Base-by-base conservation (phyloP, 1,140 invertebrate genomes). In the Ephestia elutella region DNA sequence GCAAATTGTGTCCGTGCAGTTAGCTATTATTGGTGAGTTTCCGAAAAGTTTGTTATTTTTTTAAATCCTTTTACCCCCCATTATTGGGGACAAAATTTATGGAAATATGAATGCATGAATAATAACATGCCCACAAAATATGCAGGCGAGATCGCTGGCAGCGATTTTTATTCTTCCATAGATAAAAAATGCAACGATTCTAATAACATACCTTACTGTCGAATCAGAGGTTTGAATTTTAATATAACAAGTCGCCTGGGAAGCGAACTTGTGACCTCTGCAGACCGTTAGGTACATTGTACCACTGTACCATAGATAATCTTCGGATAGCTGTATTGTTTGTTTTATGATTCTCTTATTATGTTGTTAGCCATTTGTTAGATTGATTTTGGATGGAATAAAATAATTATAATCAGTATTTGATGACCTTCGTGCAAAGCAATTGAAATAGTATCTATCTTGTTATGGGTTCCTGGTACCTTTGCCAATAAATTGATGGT, bases 201-300 rank as follows among this genome's bases (percentile, higher is more conserved):
- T 15, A 17, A 17, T 44, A 15, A 15, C 10, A 44, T 44, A 44
- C 2, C 3, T n/a, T 5, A 44, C 38, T 44, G 38, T 44, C 38
- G n/a, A 44, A 44, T 44, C 38, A 15, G 38, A n/a, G 13, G 38
- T 44, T 30, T 28, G 19, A 21, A 54, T 25, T 30, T 28, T 28
- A 54, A n/a, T n/a, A n/a, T n/a, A n/a, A 54, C 51, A 5, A 21
- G 21, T 10, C 11, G 21, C 51, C 51, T 54, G 51, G 25, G 51
- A 51, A 54, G 51, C 28, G 51, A 54, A 54, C 51, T 15, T 18
- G 51, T 21, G 51, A 54, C 51, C 51, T 28, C 51, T 13, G 9
- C 51, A 15, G 25, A 54, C 51, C 51, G 51, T 54, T 54, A 54
- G 51, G 51, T 44, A 44, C 38, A 44, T 54, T 28, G 51, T 54